Percentiles rank a stretch among this genome's conserved stretches.
phyloP scores from a whole-genome alignment of 2,113 vertebrate species.

The Aythya baeri region DNA sequence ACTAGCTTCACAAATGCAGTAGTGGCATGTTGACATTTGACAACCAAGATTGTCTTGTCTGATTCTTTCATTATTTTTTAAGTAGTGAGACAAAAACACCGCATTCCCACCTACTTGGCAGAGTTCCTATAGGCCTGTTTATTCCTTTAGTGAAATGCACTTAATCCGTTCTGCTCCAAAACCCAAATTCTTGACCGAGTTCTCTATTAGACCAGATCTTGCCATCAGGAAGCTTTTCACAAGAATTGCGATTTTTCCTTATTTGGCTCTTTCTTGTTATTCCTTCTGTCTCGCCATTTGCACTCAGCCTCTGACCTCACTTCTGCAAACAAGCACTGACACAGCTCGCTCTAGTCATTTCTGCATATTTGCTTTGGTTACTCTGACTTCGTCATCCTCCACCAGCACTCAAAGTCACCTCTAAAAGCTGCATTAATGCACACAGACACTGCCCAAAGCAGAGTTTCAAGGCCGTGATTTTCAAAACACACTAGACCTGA shows the following conservation, averaged over 20 bases:
- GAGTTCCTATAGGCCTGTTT: not conserved
- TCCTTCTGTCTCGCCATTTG: not conserved
- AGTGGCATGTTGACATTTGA: not conserved
- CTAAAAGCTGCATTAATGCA: not conserved
- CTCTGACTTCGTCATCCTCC: not conserved
- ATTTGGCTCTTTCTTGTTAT: rapidly evolving
- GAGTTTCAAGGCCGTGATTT: not conserved
- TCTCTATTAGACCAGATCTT: not conserved
- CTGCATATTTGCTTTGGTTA: not conserved
- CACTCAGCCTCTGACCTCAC: not conserved
- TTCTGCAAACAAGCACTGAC: not conserved
- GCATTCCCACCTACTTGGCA: rapidly evolving
- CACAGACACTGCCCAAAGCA: not conserved
- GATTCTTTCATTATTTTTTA: not conserved
- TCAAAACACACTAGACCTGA: not conserved
- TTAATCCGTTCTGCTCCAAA: not conserved
- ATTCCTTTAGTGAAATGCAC: not conserved
- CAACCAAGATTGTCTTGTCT: not conserved
- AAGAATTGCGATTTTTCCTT: not conserved
- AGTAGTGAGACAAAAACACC: not conserved
- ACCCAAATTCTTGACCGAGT: not conserved
- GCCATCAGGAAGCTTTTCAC: not conserved
- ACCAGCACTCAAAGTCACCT: not conserved
- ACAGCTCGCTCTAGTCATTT: not conserved
- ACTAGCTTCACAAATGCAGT: rapidly evolving